phyloP scores from a whole-genome alignment of 2,888 invertebrate species.

The Balanococcus diminutus region DNA sequence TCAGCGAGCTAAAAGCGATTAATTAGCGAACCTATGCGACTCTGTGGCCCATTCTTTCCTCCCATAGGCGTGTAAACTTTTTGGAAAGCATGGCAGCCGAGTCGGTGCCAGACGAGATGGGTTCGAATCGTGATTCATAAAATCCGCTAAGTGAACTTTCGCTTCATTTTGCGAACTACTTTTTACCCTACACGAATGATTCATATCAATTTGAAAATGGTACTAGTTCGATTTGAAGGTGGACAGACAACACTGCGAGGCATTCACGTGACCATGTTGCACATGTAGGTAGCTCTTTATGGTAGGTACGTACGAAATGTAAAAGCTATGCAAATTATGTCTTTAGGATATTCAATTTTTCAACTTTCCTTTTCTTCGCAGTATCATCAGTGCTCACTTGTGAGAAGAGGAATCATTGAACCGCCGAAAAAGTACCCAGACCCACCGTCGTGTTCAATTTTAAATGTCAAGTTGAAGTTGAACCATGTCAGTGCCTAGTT shows the following conservation, averaged over 20 bases:
- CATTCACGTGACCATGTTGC: background rate
- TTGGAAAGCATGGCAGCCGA: background rate
- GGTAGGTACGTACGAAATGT: background rate
- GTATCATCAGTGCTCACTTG: background rate
- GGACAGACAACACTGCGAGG: background rate
- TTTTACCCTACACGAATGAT: slow-evolving; percentile 8
- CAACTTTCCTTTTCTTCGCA: slow-evolving; percentile 26
- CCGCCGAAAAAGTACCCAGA: background rate
- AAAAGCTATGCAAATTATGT: slow-evolving; percentile 32
- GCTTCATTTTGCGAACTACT: slow-evolving; percentile 39
- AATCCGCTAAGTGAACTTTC: slow-evolving; percentile 20
- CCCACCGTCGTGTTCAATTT: background rate
- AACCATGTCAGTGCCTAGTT: background rate
- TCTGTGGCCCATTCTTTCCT: background rate
- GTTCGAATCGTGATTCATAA: slow-evolving; percentile 10
- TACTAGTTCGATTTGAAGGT: background rate
- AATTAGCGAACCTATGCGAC: background rate
- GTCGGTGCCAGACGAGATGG: background rate
- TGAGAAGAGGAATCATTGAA: background rate
- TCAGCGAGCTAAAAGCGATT: background rate
- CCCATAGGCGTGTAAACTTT: background rate
- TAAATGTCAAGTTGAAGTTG: background rate
- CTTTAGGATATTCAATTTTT: background rate
- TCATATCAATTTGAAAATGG: background rate
- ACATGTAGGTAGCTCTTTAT: background rate